phyloP scores from a whole-genome alignment of 2,888 invertebrate species.

The Pantelozetes paolii region DNA sequence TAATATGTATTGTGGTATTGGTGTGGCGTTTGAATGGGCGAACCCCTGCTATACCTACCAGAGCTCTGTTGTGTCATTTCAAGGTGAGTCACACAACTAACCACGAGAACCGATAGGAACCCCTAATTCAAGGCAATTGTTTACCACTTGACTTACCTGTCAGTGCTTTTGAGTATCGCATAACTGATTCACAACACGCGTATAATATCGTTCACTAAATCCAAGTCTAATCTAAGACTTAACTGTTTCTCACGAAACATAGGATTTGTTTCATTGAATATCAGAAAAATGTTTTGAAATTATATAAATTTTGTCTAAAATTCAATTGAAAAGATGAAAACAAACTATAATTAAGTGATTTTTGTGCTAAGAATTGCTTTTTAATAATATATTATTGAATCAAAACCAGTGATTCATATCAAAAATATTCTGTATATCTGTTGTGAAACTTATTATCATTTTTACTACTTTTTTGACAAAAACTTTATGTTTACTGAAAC shows the following conservation, averaged over 20 bases:
- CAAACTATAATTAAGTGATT: background rate
- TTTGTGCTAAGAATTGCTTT: background rate
- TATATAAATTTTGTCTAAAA: background rate
- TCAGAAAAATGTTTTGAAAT: background rate
- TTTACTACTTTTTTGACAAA: background rate
- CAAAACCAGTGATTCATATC: background rate
- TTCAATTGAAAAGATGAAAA: background rate
- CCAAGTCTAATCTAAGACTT: background rate
- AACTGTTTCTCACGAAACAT: background rate
- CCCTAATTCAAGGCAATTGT: background rate
- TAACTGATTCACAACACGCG: background rate
- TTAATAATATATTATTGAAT: background rate
- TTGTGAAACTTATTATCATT: background rate
- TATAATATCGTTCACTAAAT: background rate
- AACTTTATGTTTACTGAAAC: too few relatives aligned
- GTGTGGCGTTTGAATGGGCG: background rate
- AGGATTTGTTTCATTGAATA: background rate
- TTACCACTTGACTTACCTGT: background rate
- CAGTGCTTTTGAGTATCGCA: background rate
- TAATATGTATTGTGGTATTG: too few relatives aligned
- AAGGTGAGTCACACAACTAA: conserved; percentile 15
- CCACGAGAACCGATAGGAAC: background rate
- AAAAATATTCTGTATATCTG: background rate
- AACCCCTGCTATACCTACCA: background rate
- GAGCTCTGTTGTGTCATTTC: conserved; percentile 9